Conservation (phyloP, 2,797 vertebrate genomes). For the Decapterus maruadsi region DNA sequence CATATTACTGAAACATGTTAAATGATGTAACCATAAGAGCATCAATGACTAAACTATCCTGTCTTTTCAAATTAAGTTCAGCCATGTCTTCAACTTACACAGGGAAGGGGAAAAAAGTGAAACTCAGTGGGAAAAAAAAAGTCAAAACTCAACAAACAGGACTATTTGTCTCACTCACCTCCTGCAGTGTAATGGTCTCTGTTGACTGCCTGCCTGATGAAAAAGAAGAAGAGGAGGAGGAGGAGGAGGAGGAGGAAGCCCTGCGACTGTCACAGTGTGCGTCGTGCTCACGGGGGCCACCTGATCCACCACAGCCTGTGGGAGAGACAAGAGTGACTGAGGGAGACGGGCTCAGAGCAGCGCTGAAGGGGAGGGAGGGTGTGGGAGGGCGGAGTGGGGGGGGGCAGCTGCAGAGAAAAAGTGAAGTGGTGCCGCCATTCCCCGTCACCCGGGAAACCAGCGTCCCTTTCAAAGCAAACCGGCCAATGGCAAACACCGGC, state of each 20-base stretch:
- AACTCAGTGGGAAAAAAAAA: not conserved
- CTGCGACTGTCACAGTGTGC: slow-evolving; percentile 60
- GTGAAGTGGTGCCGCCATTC: slow-evolving; percentile 87
- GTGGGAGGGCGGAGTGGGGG: slow-evolving; percentile 31
- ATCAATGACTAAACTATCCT: not conserved
- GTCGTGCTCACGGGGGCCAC: slow-evolving; percentile 66
- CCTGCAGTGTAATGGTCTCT: slow-evolving; percentile 48
- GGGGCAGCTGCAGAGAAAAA: slow-evolving; percentile 71
- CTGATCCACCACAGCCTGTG: slow-evolving; percentile 66
- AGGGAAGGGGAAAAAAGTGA: slow-evolving; percentile 23
- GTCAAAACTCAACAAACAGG: slow-evolving; percentile 31
- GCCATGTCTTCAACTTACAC: slow-evolving; percentile 9
- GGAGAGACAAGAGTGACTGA: slow-evolving; percentile 52
- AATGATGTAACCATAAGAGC: slow-evolving; percentile 6
- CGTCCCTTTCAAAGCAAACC: slow-evolving; percentile 84
- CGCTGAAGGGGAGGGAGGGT: slow-evolving; percentile 35
- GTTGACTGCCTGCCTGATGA: slow-evolving; percentile 52
- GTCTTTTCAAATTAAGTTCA: slow-evolving; percentile 22
- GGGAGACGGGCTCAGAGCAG: slow-evolving; percentile 42
- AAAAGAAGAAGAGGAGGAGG: slow-evolving; percentile 61
- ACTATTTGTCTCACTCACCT: slow-evolving; percentile 76
- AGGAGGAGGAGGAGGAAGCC: slow-evolving; percentile 60
- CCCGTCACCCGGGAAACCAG: slow-evolving; percentile 86
- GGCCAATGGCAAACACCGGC: slow-evolving; percentile 85
- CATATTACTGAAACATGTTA: slow-evolving; percentile 13